Evolutionary conservation across 1,140 invertebrate species (phyloP), one percentile per base, ranked within the genome.

Genomic region (Homalodisca vitripennis): DNA sequence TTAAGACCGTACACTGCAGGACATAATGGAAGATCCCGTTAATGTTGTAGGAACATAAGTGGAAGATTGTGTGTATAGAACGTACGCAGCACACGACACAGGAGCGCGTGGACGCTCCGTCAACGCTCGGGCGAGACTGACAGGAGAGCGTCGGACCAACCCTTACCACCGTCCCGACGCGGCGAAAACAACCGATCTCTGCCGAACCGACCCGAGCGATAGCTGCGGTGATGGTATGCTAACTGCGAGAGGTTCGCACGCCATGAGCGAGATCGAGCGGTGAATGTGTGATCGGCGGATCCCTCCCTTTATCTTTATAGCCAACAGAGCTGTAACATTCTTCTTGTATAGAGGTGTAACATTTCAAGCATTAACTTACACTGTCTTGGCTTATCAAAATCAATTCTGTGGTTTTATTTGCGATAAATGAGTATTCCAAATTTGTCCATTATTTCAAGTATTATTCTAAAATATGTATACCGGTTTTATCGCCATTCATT

Each of bases 161-260:
- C 3, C 2, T 22, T 22, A n/a, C 48, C 6, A n/a, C n/a, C 48
- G 14, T 51, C 48, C 48, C 48, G 14, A 14, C 48, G 34, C 17
- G 6, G 6, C 48, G 48, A n/a, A 51, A 3, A 51, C 48, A 3
- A 3, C 48, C 48, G 48, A 51, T 20, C 48, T 22, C 22, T 20
- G 3, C 48, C 48, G 48, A 51, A 10, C 3, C 3, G 17, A 3
- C 3, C 48, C 48, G 48, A 51, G 14, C 22, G 48, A 51, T 51
- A 51, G 6, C 48, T 51, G 48, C 48, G 48, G 48, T 51, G 48
- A 51, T 51, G 48, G 48, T 22, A 51, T 51, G 48, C 48, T 51
- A 51, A 51, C 48, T 51, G 48, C 17, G 48, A 6, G 22, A 51
- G 48, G 22, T 51, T 51, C 48, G 48, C 48, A 51, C 48, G 48